Conservation (phyloP, 1,140 invertebrate species). For the Hyles euphorbiae region DNA sequence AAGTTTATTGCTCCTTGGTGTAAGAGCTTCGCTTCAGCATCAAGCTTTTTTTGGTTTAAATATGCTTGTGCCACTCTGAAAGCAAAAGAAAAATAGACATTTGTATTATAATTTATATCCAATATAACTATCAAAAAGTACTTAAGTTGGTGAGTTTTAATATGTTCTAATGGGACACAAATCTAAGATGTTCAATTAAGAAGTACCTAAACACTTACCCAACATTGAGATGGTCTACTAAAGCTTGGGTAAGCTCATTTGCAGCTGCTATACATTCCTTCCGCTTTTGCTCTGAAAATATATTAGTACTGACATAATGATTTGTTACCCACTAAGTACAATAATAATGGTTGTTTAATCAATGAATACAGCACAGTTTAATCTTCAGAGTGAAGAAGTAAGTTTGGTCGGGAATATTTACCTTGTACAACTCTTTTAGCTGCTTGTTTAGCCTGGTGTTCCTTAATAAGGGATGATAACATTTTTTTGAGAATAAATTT, state of each 20-base stretch:
- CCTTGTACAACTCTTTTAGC: constrained; percentile 62
- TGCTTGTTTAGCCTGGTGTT: constrained; percentile 63
- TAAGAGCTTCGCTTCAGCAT: constrained; percentile 97
- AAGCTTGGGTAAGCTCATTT: constrained; percentile 92
- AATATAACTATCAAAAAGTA: background rate
- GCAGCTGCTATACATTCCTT: constrained; percentile 95
- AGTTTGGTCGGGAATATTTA: constrained; percentile 18
- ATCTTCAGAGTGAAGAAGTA: no score
- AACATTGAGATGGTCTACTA: constrained; percentile 98
- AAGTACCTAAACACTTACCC: constrained; percentile 82
- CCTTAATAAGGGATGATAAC: constrained; percentile 62
- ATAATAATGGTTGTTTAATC: no score
- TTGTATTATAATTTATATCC: background rate
- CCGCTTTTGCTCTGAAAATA: constrained; percentile 87
- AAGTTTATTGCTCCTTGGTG: constrained; percentile 96
- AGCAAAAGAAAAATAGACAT: constrained; percentile 18
- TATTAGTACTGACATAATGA: background rate
- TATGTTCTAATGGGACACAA: no score
- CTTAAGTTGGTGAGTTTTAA: background rate
- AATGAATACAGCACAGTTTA: no score
- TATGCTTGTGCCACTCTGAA: constrained; percentile 96
- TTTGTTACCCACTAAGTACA: no score
- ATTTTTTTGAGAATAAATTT: constrained; percentile 23
- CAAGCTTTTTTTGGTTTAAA: constrained; percentile 97
- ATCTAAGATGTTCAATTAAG: constrained; percentile 7